Base-by-base conservation (phyloP, 1,140 invertebrate genomes). In the Leptopilina boulardi region DNA sequence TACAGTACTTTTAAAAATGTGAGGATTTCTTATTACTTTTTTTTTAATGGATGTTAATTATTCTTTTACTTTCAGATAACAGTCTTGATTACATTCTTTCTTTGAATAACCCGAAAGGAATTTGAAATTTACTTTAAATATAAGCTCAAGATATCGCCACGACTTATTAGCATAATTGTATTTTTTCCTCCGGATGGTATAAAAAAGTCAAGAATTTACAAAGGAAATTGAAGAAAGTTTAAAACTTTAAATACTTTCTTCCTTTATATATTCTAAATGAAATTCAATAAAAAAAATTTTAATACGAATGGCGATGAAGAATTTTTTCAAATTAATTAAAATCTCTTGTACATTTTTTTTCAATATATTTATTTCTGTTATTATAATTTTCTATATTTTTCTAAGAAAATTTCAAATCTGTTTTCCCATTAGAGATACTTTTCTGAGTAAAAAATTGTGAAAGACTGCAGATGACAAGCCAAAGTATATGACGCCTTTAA, bases 131-230 rank as follows among this genome's bases (percentile, higher is more conserved):
- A n/a, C 47, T 51, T 38, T 51, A 5, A 51, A 51, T n/a, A 51
- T 18, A n/a, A 51, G 47, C n/a, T 51, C 8, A 1, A 51, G 47
- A 51, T 18, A 51, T 51, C n/a, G n/a, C n/a, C 15, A 8, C 47
- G 47, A 51, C 47, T 51, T 18, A 51, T 51, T 51, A 18, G 18
- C 47, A 51, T 51, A 51, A 51, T 51, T 51, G 47, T 51, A 51
- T 51, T 51, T 18, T n/a, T 51, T 51, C 47, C n/a, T n/a, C 18
- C 34, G 34, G 34, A 38, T 6, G 8, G 34, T 38, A 38, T 2
- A 38, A 30, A 30, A 38, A 38, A 38, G 34, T 4, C 34, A 38
- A 38, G 4, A 38, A 38, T 38, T 6, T 38, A 38, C 8, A 38
- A 38, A 38, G 34, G 34, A 38, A 38, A 9, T 6, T 38, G 34